These are phyloP conservation scores for Drosophila multiciliata DNA, from an alignment of 2,888 invertebrate species.

Conservation along the genomic window DNA sequence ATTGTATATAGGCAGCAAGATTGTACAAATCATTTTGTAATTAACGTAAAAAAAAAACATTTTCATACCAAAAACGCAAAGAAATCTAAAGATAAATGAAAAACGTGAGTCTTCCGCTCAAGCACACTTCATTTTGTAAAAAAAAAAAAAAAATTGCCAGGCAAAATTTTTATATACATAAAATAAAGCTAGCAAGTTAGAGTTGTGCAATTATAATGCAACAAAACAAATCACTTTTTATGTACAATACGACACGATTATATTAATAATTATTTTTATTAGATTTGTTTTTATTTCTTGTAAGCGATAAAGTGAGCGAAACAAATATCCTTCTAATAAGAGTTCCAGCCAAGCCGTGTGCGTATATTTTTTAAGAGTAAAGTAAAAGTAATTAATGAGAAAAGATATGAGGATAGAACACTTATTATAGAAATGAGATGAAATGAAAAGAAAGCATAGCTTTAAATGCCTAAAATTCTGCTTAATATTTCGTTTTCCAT, in stretches of 20 bases:
- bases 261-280: constrained; percentile 47
- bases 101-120: constrained; percentile 69
- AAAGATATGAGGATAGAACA: constrained; percentile 21
- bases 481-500: constrained; percentile 32
- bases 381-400: constrained; percentile 16
- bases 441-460: constrained; percentile 59
- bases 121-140: constrained; percentile 51
- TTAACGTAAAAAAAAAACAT: constrained; percentile 34
- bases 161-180: constrained; percentile 58
- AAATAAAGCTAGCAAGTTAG: constrained; percentile 20
- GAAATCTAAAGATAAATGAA: constrained; percentile 11
- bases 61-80: constrained; percentile 56
- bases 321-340: constrained; percentile 37
- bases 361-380: constrained; percentile 54
- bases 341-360: constrained; percentile 51
- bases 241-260: constrained; percentile 43
- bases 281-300: constrained; percentile 42
- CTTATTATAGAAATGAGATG: constrained; percentile 1
- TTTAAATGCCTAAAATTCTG: constrained; percentile 53
- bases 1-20: constrained; percentile 48
- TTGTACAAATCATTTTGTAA: constrained; percentile 50
- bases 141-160: constrained; percentile 30
- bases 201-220: constrained; percentile 41
- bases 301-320: constrained; percentile 41
- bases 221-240: constrained; percentile 34